Percentiles rank a stretch among this genome's conserved stretches.
phyloP scores from a whole-genome alignment of 1,140 invertebrate genomes.

The Bombus pascuorum region DNA sequence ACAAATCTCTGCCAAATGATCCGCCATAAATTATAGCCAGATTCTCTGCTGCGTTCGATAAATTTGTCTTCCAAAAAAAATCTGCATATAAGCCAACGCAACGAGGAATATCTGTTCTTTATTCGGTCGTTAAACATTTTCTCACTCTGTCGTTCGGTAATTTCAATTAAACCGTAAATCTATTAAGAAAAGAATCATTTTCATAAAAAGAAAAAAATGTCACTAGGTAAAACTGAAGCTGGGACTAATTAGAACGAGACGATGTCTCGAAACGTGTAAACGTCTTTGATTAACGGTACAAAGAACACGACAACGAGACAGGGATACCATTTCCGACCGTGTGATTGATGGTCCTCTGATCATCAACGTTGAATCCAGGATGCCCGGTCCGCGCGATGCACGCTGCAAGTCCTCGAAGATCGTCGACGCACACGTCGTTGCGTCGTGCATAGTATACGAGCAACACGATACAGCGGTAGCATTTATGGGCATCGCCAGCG shows the following conservation, averaged over 20 bases:
- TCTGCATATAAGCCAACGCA: neutral
- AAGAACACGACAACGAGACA: slow-evolving; percentile 14
- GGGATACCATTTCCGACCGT: neutral
- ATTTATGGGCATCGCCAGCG: slow-evolving; percentile 78
- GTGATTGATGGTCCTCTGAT: slow-evolving; percentile 31
- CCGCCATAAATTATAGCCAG: neutral
- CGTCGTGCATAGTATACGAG: slow-evolving; percentile 27
- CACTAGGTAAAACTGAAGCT: neutral
- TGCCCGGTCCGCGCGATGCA: slow-evolving; percentile 18
- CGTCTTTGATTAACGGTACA: slow-evolving; percentile 33
- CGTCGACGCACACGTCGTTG: slow-evolving; percentile 11
- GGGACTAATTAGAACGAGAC: neutral
- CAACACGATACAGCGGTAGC: slow-evolving; percentile 74
- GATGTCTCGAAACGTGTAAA: neutral
- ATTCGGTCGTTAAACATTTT: neutral
- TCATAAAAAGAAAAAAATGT: neutral
- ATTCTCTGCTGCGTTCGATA: neutral
- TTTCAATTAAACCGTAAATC: neutral
- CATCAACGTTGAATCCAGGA: slow-evolving; percentile 26
- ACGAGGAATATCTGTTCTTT: neutral
- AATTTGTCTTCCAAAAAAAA: neutral
- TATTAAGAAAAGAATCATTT: neutral
- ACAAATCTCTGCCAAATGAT: slow-evolving; percentile 6
- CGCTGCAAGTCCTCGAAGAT: neutral
- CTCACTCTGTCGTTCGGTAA: neutral